Base-by-base conservation (phyloP, 2,888 invertebrate species). In the Agrenia bidenticulata region DNA sequence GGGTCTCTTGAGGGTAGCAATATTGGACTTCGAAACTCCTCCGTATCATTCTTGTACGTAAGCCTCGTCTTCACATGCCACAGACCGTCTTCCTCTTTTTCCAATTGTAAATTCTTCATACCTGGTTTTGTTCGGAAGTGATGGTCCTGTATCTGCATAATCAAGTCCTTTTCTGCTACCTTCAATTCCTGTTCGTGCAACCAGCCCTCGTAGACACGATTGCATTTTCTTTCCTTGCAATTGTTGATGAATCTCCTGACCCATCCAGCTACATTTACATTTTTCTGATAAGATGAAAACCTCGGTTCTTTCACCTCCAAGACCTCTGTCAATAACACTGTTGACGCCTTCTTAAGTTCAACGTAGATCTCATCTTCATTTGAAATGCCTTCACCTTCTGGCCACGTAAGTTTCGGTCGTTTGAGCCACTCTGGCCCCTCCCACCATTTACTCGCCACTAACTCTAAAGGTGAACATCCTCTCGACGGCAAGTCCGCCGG, bases 371-470 rank as follows among this genome's bases (percentile, higher is more conserved):
- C 54, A 17, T 39, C 58, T 41, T 62, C 62, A 24, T 70, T 57
- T n/a, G 55, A 39, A 27, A 17, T 23, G 4, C 13, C n/a, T 5
- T 24, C 26, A 9, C 13, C 1, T 21, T 11, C 17, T 23, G 72
- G 70, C 70, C 67, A 72, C 26, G 23, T 15, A 15, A 5, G 15
- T 11, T 45, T 17, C 13, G 26, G 39, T 2, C 58, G 24, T n/a
- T 42, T 17, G 23, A 71, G 24, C 70, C 68, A 72, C 19, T n/a
- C 21, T 15, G 70, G 70, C 5, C 72, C 72, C 64, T 73, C 65
- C 71, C 72, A 73, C 72, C 72, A 73, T 63, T 39, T 42, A 2
- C 37, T 57, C 24, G 24, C 42, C 11, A 66, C 13, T 23, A 72
- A 32, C 51, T 60, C 49, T 49, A 17, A 9, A 2, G 56, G n/a